A percentile compares a stretch with the other conserved stretches of the same genome.
Conservation (phyloP, 2,113 vertebrate genomes). For the Mormyrus lacerda region DNA sequence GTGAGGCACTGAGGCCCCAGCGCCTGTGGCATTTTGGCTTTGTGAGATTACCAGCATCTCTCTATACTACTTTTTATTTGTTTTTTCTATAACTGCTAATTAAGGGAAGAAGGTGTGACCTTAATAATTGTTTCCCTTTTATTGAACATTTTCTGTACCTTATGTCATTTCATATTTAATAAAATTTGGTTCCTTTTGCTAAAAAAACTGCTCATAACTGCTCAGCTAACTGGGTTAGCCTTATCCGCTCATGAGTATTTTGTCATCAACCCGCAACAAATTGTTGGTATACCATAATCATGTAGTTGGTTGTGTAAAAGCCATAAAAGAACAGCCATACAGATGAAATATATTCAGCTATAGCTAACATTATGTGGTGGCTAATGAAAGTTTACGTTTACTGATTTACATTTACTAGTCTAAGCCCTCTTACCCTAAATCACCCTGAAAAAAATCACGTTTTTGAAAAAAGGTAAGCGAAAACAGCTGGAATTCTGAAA, state of each 20-base stretch:
- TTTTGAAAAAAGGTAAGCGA: constrained; percentile 36
- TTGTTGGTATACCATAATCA: too few relatives aligned
- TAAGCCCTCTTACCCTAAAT: constrained; percentile 13
- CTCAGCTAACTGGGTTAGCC: not conserved
- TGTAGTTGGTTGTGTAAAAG: too few relatives aligned
- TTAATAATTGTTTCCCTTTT: not conserved
- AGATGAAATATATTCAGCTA: too few relatives aligned
- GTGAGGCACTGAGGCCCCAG: not conserved
- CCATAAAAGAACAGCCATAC: too few relatives aligned
- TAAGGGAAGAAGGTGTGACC: not conserved
- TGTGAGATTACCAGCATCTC: not conserved
- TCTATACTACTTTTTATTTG: not conserved
- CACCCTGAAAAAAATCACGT: too few relatives aligned
- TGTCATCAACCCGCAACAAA: not conserved
- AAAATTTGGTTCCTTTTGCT: not conserved
- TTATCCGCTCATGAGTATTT: not conserved
- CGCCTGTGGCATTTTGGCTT: not conserved
- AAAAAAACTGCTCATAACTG: not conserved
- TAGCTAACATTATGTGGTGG: too few relatives aligned
- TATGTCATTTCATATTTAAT: not conserved
- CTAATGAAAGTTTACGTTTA: too few relatives aligned
- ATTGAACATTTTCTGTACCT: not conserved
- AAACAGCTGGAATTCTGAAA: constrained; percentile 30
- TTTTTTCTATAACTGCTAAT: not conserved
- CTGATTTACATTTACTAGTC: too few relatives aligned